These are phyloP conservation scores for Gonatopus flavifemur DNA, from an alignment of 1,140 invertebrate species.

Conservation along the genomic window DNA sequence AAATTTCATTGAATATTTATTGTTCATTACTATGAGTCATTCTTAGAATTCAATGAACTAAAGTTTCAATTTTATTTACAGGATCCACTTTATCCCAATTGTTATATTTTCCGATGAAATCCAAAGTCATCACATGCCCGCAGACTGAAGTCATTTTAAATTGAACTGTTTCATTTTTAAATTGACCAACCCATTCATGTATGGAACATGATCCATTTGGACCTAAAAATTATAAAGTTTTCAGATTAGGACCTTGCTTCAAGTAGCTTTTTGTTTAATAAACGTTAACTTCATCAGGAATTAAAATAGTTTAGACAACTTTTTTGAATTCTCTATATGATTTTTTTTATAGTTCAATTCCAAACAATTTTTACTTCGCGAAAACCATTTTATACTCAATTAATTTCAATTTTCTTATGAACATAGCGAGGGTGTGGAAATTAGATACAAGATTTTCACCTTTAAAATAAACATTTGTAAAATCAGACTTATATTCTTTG, in stretches of 20 bases:
- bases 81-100: slow-evolving; percentile 99
- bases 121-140: slow-evolving; percentile 95
- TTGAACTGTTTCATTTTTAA: slow-evolving; percentile 70
- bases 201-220: slow-evolving; percentile 89
- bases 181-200: slow-evolving; percentile 89
- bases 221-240: slow-evolving; percentile 64
- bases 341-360: no score
- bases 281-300: not conserved
- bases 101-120: slow-evolving; percentile 95
- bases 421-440: no score
- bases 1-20: slow-evolving; percentile 5
- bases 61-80: slow-evolving; percentile 54
- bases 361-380: no score
- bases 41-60: not conserved
- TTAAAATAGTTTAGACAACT: not conserved
- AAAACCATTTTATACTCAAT: no score
- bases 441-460: no score
- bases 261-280: no score
- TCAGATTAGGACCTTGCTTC: no score
- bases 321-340: no score
- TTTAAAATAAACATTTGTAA: no score
- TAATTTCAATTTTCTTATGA: no score
- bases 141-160: slow-evolving; percentile 99
- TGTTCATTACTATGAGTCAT: no score
- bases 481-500: no score